Evolutionary conservation across 2,113 vertebrate species (phyloP), one percentile per base, ranked within the genome.

Genomic region (Cricetomys ansorgei): DNA sequence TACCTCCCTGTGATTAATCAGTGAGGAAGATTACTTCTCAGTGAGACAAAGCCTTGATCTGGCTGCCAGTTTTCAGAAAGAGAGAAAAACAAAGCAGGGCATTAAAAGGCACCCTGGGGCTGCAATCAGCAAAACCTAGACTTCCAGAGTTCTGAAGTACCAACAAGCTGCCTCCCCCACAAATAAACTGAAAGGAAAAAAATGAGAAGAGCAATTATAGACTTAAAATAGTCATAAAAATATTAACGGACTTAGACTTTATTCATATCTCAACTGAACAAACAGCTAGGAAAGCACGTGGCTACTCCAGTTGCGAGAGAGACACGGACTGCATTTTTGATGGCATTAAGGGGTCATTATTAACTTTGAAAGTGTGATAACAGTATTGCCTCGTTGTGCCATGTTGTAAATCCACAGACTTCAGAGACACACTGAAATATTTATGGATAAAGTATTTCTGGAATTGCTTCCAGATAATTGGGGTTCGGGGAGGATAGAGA

Each of bases 391-490:
- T 88, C 25, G 8, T 31, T 88, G 53, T 91, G 13, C n/a, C 55
- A 13, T n/a, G 57, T 45, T 59, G 37, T 9, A 65, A 64, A 75
- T 85, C 19, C 48, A 81, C 7, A 73, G 72, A 7, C 81, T 81
- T 94, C 50, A 92, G 17, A 77, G 40, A 48, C n/a, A 67, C 53
- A 79, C 29, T 94, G 75, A 84, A 94, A 83, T 84, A 92, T 53
- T 93, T 96, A 88, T 67, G 34, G 23, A 50, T 89, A 37, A 94
- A 93, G 62, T 87, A 15, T 37, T 85, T 69, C 90, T 92, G 29
- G 37, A 34, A 69, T 88, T 96, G 45, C 12, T 80, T 95, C 76
- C 84, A 53, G 90, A 43, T 92, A 62, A 48, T 88, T 27, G 40
- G 1, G 13, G 10, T 53, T 1, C 12, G 55, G 25, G 34, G 95